phyloP scores from a whole-genome alignment of 2,888 invertebrate genomes.

The Belgica antarctica region DNA sequence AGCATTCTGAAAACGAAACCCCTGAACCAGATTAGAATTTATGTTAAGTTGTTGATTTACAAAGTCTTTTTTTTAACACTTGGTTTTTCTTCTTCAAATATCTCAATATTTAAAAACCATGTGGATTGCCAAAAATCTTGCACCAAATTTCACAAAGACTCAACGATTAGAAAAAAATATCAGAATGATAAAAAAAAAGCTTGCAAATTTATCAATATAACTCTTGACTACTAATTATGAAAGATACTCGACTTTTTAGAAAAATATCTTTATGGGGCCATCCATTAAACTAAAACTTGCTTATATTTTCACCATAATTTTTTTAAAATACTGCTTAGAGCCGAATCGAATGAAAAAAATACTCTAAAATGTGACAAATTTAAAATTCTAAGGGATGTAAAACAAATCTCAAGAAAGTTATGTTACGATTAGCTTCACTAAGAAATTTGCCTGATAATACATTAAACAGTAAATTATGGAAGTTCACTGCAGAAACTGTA shows the following conservation, averaged over 20 bases:
- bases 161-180: too few species aligned
- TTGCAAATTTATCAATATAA: constrained; percentile 25
- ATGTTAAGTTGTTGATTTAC: background rate
- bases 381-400: background rate
- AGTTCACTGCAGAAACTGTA: background rate
- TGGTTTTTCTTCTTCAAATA: too few species aligned
- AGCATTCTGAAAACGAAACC: constrained; percentile 40
- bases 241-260: too few species aligned
- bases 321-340: constrained; percentile 19
- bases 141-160: background rate
- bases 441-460: constrained; percentile 8
- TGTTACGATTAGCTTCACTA: too few species aligned
- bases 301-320: too few species aligned
- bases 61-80: too few species aligned
- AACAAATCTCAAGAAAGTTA: constrained; percentile 14
- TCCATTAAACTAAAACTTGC: background rate
- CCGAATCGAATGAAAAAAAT: background rate
- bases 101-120: too few species aligned
- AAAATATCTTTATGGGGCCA: constrained; percentile 31
- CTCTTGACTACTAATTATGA: too few species aligned
- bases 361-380: constrained; percentile 23
- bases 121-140: background rate
- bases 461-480: background rate
- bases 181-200: constrained; percentile 6
- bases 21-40: constrained; percentile 35